phyloP scores from a whole-genome alignment of 2,113 vertebrate species.

The Sinocyclocheilus maitianheensis region DNA sequence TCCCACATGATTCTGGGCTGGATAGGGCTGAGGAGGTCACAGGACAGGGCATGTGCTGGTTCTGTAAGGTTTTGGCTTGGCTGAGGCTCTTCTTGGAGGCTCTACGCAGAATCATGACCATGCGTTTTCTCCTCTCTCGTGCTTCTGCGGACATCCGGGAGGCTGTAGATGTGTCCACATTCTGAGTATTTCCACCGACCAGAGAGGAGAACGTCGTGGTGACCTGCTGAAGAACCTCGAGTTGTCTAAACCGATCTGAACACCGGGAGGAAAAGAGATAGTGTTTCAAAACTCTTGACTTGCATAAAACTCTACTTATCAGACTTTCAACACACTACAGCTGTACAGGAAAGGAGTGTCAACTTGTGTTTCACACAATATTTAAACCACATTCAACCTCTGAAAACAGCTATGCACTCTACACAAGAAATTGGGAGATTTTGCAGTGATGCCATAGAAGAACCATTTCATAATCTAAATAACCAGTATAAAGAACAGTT shows the following conservation, averaged over 20 bases:
- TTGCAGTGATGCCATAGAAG: no score
- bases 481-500: no score
- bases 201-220: constrained; percentile 72
- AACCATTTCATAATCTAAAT: no score
- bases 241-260: constrained; percentile 73
- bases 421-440: no score
- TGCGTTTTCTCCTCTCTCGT: constrained; percentile 62
- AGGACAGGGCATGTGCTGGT: background rate
- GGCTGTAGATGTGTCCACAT: background rate
- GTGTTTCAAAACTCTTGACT: background rate
- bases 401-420: no score
- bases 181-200: constrained; percentile 44
- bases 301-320: background rate
- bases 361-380: background rate
- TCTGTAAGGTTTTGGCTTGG: constrained; percentile 45
- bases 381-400: background rate
- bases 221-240: constrained; percentile 77
- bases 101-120: constrained; percentile 65
- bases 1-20: background rate
- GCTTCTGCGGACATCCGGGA: constrained; percentile 55
- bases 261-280: background rate
- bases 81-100: constrained; percentile 67
- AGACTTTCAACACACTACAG: constrained; percentile 1
- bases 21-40: background rate
- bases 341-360: constrained; percentile 29